phyloP scores from a whole-genome alignment of 2,888 invertebrate species.

The Trissoscelio sp. region DNA sequence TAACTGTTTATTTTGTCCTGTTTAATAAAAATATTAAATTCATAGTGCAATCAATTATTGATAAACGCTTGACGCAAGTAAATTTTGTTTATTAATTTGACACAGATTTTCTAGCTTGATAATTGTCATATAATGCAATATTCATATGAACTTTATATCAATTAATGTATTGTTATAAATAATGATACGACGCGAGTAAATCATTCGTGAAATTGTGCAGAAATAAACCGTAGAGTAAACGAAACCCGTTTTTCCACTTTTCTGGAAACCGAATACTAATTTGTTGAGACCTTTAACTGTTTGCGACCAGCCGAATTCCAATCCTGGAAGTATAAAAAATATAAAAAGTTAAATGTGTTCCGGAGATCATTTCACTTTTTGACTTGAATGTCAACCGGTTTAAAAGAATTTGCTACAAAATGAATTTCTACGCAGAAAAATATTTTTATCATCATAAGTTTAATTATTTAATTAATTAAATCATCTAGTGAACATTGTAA shows the following conservation, averaged over 20 bases:
- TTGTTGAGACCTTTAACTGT: constrained; percentile 30
- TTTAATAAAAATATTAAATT: no score
- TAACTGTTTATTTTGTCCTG: no score
- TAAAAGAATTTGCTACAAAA: constrained; percentile 27
- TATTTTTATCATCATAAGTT: not conserved
- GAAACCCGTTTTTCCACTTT: constrained; percentile 55
- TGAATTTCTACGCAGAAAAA: constrained; percentile 15
- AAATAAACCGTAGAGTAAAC: constrained; percentile 14
- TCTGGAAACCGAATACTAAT: constrained; percentile 35
- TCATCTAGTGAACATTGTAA: no score
- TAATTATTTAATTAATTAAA: no score
- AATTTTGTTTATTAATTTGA: no score
- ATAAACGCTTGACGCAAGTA: no score
- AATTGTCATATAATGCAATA: not conserved
- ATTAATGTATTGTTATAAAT: constrained; percentile 28
- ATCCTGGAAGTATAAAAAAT: constrained; percentile 6
- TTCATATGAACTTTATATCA: constrained; percentile 1
- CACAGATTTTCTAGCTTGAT: no score
- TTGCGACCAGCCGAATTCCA: constrained; percentile 36
- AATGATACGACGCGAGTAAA: constrained; percentile 1
- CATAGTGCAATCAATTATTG: no score
- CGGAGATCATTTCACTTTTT: constrained; percentile 32
- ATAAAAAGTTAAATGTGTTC: constrained; percentile 12
- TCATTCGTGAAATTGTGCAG: constrained; percentile 21
- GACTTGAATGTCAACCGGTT: constrained; percentile 54